Conservation (phyloP, 2,113 vertebrate genomes). For the Dasyornis broadbenti region DNA sequence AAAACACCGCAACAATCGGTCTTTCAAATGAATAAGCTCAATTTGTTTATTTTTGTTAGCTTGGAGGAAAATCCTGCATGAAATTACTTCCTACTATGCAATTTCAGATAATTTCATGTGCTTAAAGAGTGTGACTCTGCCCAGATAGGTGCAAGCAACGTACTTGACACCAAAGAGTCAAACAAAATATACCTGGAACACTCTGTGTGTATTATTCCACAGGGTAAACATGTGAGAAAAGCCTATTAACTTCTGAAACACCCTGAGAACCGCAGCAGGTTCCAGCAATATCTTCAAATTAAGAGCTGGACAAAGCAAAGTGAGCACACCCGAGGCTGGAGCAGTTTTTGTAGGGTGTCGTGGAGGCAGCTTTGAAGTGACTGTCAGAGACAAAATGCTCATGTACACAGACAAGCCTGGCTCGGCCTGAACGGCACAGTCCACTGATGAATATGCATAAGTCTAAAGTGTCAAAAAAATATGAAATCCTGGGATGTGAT, state of each 20-base stretch:
- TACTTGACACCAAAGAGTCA: background rate
- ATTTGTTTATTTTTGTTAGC: background rate
- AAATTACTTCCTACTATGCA: background rate
- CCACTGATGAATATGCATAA: background rate
- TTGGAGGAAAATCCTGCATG: background rate
- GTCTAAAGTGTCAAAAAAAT: background rate
- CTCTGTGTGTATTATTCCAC: background rate
- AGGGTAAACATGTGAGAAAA: background rate
- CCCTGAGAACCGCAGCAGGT: background rate
- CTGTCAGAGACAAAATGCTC: background rate
- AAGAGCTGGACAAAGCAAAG: background rate
- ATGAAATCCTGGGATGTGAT: background rate
- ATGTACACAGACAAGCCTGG: background rate
- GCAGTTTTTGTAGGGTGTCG: background rate
- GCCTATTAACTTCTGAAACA: background rate
- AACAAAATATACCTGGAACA: background rate
- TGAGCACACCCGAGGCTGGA: background rate
- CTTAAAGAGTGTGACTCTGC: background rate
- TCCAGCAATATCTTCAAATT: background rate
- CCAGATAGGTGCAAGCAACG: background rate
- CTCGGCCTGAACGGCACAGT: background rate
- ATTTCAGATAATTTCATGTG: background rate
- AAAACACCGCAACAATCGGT: accelerated
- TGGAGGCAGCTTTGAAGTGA: background rate
- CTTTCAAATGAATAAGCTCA: background rate